Evolutionary conservation across 2,113 vertebrate genomes (phyloP).

Genomic region (Campylorhamphus procurvoides): DNA sequence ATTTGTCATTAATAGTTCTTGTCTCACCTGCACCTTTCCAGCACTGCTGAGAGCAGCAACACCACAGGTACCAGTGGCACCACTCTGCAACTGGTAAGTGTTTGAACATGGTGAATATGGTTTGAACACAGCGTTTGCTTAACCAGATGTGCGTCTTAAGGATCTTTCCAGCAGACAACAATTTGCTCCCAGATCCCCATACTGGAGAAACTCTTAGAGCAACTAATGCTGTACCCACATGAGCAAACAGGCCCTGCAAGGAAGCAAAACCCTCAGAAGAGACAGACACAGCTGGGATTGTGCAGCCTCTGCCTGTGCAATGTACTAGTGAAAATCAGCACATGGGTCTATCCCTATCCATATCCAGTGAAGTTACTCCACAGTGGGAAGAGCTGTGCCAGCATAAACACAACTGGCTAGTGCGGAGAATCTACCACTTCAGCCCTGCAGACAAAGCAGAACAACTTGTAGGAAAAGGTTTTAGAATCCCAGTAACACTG

Average conservation of each 20-base stretch:
- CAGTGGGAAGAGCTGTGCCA: neutral
- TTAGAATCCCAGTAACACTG: neutral
- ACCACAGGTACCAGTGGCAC: neutral
- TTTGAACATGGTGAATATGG: neutral
- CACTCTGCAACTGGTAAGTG: neutral
- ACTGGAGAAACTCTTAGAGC: neutral
- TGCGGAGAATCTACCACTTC: neutral
- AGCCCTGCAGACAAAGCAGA: neutral
- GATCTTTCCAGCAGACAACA: neutral
- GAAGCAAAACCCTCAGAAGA: neutral
- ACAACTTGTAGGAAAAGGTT: neutral
- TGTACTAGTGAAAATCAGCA: neutral
- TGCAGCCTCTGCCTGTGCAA: neutral
- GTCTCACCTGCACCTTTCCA: neutral
- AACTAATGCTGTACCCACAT: rapidly evolving
- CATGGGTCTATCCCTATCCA: neutral
- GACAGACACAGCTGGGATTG: neutral
- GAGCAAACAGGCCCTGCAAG: neutral
- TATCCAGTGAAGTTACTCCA: neutral
- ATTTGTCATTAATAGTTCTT: neutral
- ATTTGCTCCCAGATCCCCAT: neutral
- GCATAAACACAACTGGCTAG: neutral
- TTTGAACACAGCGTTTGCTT: neutral
- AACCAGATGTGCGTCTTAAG: rapidly evolving
- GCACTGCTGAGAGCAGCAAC: neutral